Conservation (phyloP, 2,888 invertebrate genomes). For the Sylvicola fuscatus region DNA sequence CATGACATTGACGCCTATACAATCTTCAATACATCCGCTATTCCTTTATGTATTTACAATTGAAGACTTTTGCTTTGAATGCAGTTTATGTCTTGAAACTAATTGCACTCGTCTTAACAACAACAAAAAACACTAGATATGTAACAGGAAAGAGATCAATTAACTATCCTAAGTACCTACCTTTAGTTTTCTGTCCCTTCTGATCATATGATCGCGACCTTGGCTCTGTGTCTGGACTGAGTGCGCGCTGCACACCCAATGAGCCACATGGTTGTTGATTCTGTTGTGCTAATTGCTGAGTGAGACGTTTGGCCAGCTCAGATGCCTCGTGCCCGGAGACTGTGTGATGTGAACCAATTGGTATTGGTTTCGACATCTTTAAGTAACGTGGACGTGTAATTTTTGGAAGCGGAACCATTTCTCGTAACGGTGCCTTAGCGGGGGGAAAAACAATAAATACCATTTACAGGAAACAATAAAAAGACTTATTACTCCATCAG, state of each 20-base stretch:
- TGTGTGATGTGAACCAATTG: conserved; percentile 44
- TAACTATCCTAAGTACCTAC: conserved; percentile 9
- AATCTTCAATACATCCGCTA: too few species aligned
- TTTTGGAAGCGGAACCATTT: conserved; percentile 13
- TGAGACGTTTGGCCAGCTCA: conserved; percentile 47
- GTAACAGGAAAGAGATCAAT: too few species aligned
- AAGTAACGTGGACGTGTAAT: conserved; percentile 25
- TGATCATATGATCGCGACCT: conserved; percentile 47
- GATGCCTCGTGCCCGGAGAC: conserved; percentile 66
- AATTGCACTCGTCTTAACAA: too few species aligned
- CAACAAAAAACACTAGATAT: too few species aligned
- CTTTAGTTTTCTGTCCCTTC: conserved; percentile 22
- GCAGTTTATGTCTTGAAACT: too few species aligned
- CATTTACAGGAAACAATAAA: too few species aligned
- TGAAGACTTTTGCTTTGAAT: too few species aligned
- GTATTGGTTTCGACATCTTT: conserved; percentile 51
- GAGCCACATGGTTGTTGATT: conserved; percentile 12
- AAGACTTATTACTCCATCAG: conserved; percentile 1
- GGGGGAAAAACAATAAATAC: too few species aligned
- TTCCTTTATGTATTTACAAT: too few species aligned
- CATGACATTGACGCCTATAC: too few species aligned
- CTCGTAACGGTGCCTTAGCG: conserved; percentile 8
- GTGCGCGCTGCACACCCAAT: conserved; percentile 20
- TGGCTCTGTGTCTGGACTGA: conserved; percentile 35
- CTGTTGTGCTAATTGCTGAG: conserved; percentile 33